phyloP scores from a whole-genome alignment of 2,113 vertebrate species.

The Uria lomvia region DNA sequence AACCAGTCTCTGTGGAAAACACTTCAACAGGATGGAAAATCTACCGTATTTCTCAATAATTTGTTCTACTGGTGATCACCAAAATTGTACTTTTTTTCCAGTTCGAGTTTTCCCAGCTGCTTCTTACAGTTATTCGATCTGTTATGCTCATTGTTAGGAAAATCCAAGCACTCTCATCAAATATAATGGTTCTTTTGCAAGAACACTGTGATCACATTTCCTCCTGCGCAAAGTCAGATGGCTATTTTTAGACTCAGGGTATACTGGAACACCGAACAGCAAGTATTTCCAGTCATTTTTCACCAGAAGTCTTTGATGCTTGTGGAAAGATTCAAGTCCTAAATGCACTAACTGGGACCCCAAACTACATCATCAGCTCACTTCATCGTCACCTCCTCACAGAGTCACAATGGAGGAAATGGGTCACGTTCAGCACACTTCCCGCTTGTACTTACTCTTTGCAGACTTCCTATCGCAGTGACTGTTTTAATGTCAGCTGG shows the following conservation, averaged over 20 bases:
- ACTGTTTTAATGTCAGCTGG: slow-evolving; percentile 73
- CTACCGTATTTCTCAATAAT: background rate
- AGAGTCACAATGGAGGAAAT: background rate
- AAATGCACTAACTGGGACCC: background rate
- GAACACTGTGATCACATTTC: background rate
- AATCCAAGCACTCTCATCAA: background rate
- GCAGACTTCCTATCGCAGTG: slow-evolving; percentile 65
- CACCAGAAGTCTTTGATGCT: background rate
- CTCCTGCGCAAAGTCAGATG: background rate
- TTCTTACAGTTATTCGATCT: background rate
- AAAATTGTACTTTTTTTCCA: background rate
- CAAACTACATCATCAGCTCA: background rate
- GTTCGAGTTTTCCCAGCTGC: background rate
- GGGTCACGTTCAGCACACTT: background rate
- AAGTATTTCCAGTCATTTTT: slow-evolving; percentile 34
- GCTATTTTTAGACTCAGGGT: background rate
- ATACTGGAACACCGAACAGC: background rate
- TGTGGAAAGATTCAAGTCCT: background rate
- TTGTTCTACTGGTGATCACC: background rate
- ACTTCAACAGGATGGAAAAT: background rate
- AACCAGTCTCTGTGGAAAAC: background rate
- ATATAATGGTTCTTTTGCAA: background rate
- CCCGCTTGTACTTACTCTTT: slow-evolving; percentile 63
- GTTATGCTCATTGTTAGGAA: background rate
- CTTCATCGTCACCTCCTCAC: background rate